Conservation (phyloP, 2,113 vertebrate species). For the Synchiropus splendidus region DNA sequence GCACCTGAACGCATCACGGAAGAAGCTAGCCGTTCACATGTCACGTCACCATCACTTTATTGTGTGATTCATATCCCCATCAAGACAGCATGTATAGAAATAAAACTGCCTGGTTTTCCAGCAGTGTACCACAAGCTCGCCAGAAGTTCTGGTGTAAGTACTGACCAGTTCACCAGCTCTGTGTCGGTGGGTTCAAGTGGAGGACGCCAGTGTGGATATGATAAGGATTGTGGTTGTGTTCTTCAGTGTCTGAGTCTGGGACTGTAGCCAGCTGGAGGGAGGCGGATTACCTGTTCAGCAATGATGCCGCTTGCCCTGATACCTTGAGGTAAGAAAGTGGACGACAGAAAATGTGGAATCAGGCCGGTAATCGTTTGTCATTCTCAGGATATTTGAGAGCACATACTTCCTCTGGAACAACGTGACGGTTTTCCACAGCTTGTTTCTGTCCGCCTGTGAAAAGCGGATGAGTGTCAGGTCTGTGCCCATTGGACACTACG, state of each 20-base stretch:
- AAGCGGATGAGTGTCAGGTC: conserved; percentile 54
- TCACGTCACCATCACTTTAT: too few relatives aligned
- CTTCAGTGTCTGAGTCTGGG: conserved; percentile 43
- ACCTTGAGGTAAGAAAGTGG: conserved; percentile 44
- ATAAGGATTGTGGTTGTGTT: not conserved
- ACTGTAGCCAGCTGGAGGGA: conserved; percentile 29
- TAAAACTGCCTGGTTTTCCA: conserved; percentile 66
- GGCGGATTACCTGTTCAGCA: conserved; percentile 61
- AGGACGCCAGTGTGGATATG: too few relatives aligned
- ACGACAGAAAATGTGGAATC: not conserved
- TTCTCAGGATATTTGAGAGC: conserved; percentile 57
- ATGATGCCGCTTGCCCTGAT: conserved; percentile 51
- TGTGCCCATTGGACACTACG: conserved; percentile 63
- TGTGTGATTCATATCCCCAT: too few relatives aligned
- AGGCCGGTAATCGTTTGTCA: conserved; percentile 1
- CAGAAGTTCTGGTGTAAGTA: conserved; percentile 61
- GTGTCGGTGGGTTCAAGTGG: too few relatives aligned
- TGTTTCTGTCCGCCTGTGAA: conserved; percentile 58
- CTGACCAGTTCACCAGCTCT: too few relatives aligned
- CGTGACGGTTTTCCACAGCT: conserved; percentile 62
- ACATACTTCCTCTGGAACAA: conserved; percentile 50
- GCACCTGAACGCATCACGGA: too few relatives aligned
- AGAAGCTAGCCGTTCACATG: too few relatives aligned
- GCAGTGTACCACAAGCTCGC: conserved; percentile 40
- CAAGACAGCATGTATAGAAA: conserved; percentile 50